Conservation (phyloP, 2,113 vertebrate species). For the Apodemus sylvaticus region DNA sequence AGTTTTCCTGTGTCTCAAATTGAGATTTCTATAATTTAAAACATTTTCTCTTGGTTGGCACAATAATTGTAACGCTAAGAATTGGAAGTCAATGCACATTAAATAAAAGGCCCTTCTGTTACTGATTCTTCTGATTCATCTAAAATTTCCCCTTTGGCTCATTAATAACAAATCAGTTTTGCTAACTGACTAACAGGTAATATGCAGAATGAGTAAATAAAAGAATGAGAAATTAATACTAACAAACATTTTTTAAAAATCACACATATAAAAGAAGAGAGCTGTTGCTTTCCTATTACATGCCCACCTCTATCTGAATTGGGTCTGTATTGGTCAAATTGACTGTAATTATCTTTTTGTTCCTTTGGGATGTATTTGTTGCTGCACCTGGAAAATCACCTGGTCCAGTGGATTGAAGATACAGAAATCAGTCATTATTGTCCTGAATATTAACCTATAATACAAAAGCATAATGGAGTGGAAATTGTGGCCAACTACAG, state of each 20-base stretch:
- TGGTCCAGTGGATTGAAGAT: neutral
- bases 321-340: neutral
- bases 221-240: neutral
- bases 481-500: neutral
- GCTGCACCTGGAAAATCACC: neutral
- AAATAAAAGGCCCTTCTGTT: neutral
- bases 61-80: neutral
- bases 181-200: neutral
- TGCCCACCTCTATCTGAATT: neutral
- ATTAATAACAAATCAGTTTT: neutral
- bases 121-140: neutral
- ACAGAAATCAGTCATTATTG: slow-evolving; percentile 19
- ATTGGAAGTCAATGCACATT: neutral
- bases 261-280: neutral
- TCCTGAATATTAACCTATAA: neutral
- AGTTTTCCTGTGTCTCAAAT: neutral
- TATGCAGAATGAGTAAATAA: neutral
- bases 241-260: neutral
- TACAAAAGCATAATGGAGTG: slow-evolving; percentile 13
- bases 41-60: neutral
- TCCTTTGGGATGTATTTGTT: slow-evolving; percentile 5
- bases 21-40: neutral
- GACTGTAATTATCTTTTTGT: neutral
- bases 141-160: neutral
- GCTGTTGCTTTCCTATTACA: neutral